phyloP scores from a whole-genome alignment of 2,888 invertebrate genomes.

The Hemithea aestivaria region DNA sequence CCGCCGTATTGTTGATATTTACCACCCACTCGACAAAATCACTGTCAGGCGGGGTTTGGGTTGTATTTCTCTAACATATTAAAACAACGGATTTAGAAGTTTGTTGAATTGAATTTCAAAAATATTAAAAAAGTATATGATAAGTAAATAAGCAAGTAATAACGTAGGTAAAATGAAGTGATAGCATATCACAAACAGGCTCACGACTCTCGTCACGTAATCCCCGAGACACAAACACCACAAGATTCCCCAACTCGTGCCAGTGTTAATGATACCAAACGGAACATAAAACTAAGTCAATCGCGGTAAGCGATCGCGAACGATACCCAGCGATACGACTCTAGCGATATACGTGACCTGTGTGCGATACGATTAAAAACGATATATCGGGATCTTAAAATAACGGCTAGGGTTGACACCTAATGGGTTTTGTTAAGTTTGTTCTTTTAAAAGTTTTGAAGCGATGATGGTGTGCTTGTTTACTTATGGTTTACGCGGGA shows the following conservation, averaged over 20 bases:
- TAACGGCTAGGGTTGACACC: background rate
- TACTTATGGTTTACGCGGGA: too few relatives aligned
- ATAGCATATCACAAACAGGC: too few relatives aligned
- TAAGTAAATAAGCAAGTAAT: too few relatives aligned
- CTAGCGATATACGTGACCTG: conserved; percentile 17
- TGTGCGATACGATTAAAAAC: conserved; percentile 14
- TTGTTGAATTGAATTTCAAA: too few relatives aligned
- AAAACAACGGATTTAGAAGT: too few relatives aligned
- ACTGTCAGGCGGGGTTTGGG: too few relatives aligned
- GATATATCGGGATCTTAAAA: conserved; percentile 10
- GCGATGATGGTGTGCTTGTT: too few relatives aligned
- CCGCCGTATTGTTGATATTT: too few relatives aligned
- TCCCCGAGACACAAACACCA: conserved; percentile 11
- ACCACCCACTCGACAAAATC: too few relatives aligned
- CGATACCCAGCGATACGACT: conserved; percentile 9
- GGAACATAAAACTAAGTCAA: conserved; percentile 43
- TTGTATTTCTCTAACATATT: too few relatives aligned
- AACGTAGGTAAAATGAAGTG: too few relatives aligned
- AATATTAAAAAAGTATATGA: too few relatives aligned
- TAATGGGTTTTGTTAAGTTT: background rate
- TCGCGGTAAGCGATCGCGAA: conserved; percentile 16
- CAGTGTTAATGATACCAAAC: conserved; percentile 22
- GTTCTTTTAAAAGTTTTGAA: background rate
- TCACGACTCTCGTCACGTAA: conserved; percentile 7
- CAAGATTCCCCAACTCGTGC: conserved; percentile 19